Conservation (phyloP, 2,113 vertebrate genomes). For the Rostratula benghalensis region DNA sequence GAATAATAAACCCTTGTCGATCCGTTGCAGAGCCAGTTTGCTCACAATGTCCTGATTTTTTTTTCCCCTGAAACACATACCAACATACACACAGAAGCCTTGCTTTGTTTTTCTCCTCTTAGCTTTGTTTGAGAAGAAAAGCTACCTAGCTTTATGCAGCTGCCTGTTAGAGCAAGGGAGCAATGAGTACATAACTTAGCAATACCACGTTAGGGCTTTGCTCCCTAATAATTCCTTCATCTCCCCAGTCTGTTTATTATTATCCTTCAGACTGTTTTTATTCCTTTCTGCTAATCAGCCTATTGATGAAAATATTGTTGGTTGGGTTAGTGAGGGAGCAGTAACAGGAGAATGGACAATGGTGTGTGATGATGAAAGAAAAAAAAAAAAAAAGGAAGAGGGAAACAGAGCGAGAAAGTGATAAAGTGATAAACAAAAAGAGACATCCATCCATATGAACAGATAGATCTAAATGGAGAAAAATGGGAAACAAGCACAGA, state of each 20-base stretch:
- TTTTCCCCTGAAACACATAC: conserved; percentile 43
- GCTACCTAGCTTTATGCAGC: conserved; percentile 41
- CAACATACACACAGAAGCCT: conserved; percentile 37
- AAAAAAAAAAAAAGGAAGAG: background rate
- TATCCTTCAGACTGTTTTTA: conserved; percentile 7
- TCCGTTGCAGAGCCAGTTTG: conserved; percentile 78
- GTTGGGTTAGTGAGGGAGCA: background rate
- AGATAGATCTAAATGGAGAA: background rate
- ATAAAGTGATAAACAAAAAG: background rate
- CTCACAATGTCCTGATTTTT: conserved; percentile 77
- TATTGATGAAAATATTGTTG: conserved; percentile 45
- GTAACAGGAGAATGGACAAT: background rate
- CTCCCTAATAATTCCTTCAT: background rate
- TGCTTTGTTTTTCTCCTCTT: conserved; percentile 1
- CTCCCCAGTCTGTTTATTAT: conserved; percentile 19
- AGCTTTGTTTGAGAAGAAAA: conserved; percentile 38
- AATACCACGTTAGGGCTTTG: background rate
- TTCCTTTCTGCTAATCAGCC: conserved; percentile 39
- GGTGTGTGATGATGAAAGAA: background rate
- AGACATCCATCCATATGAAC: background rate
- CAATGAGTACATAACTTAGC: background rate
- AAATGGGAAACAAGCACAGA: background rate
- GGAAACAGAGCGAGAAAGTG: background rate
- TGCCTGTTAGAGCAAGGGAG: conserved; percentile 30
- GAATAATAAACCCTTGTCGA: conserved; percentile 93